Evolutionary conservation across 1,140 invertebrate genomes (phyloP), one percentile per base, ranked within the genome.

Genomic region (Pantala flavescens): DNA sequence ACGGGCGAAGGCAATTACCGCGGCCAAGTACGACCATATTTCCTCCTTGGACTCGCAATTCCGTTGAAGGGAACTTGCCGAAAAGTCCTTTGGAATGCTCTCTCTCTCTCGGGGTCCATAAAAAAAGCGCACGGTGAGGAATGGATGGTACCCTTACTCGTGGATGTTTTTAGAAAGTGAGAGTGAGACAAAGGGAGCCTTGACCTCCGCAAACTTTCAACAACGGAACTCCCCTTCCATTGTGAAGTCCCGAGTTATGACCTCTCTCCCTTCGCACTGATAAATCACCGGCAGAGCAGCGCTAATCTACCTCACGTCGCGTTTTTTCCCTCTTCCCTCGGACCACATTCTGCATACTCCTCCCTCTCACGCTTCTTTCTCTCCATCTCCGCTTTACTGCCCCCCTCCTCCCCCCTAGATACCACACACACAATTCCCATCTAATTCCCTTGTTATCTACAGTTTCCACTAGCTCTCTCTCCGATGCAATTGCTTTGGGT

Each of bases 251-350:
- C n/a, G 12, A 63, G 49, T 63, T 63, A 63, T 63, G 49, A 63
- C 49, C 49, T 63, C 49, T 36, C 49, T 63, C 49, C 28, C 49
- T 63, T 63, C 49, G n/a, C 49, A 3, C 49, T 63, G 16, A 63
- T 63, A 63, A 63, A 63, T 63, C 49, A 63, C 49, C 49, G 14
- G 14, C 49, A 21, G 12, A 63, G 49, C 49, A 3, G 49, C 49
- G 49, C 49, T 63, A 63, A 63, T 63, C 49, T 63, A 63, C 49
- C n/a, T 16, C 49, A 63, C 49, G 49, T 63, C 49, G 49, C 49
- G n/a, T 63, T 63, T 63, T 63, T 63, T 21, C 16, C 49, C 28
- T 36, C 9, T 36, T 36, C 9, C 28, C 9, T 36, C 28, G 28
- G 28, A 36, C 28, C 28, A 36, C 28, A 36, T 36, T 36, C 28